Percentiles rank a stretch among this genome's conserved stretches.
These are phyloP conservation scores for Lepidotrigona ventralis DNA, from an alignment of 1,140 invertebrate species.

Conservation along the genomic window DNA sequence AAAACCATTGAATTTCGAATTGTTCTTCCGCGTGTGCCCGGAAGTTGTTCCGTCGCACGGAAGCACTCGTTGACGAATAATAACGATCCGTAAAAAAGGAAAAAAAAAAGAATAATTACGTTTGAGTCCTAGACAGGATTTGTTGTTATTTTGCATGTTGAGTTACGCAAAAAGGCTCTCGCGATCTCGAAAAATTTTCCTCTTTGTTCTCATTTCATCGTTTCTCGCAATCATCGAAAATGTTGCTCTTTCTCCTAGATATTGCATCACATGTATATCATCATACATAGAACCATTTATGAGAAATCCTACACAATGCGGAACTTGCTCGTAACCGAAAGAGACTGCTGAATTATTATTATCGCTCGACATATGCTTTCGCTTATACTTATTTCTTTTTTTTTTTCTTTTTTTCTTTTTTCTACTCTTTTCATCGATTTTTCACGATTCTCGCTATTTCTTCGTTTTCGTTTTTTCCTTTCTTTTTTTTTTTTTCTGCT, in stretches of 20 bases:
- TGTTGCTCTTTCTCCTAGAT: slow-evolving; percentile 53
- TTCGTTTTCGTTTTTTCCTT: neutral
- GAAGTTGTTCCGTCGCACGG: slow-evolving; percentile 58
- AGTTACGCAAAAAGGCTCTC: slow-evolving; percentile 61
- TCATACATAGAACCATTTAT: slow-evolving; percentile 60
- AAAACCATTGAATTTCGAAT: slow-evolving; percentile 53
- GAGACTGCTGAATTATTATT: slow-evolving; percentile 71
- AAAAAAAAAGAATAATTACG: slow-evolving; percentile 10
- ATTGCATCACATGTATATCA: slow-evolving; percentile 63
- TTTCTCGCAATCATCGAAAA: slow-evolving; percentile 67
- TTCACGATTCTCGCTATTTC: neutral
- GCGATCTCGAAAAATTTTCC: slow-evolving; percentile 56
- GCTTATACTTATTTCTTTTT: slow-evolving; percentile 49
- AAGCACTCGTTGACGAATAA: slow-evolving; percentile 60
- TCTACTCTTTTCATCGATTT: slow-evolving; percentile 31
- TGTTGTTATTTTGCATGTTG: slow-evolving; percentile 9
- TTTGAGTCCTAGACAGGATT: slow-evolving; percentile 44
- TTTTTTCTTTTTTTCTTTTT: slow-evolving; percentile 32
- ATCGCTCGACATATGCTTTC: slow-evolving; percentile 15
- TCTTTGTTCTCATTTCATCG: slow-evolving; percentile 52
- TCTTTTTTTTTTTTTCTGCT: neutral
- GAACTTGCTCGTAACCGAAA: slow-evolving; percentile 79
- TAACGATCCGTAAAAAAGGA: slow-evolving; percentile 33
- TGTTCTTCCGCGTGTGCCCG: slow-evolving; percentile 57
- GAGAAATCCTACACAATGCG: slow-evolving; percentile 75